Percentiles rank a stretch among this genome's conserved stretches.
Evolutionary conservation across 2,113 vertebrate species (phyloP).

Genomic region (Psittacara wagleri): DNA sequence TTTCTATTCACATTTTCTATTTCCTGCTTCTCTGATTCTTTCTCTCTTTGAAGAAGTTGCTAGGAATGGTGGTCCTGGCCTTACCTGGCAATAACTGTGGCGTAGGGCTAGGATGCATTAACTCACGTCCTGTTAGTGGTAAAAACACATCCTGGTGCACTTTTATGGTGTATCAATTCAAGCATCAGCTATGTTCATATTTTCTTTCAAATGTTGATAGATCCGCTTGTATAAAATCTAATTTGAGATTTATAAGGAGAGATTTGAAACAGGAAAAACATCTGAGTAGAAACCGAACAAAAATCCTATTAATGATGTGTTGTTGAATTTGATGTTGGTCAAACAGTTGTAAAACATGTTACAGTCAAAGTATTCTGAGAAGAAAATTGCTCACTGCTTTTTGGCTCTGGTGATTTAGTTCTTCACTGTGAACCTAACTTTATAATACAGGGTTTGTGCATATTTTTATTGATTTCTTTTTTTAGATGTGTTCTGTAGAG

Average conservation of each 20-base stretch:
- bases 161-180: not conserved
- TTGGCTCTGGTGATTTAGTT: not conserved
- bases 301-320: slow-evolving; percentile 23
- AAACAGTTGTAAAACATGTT: not conserved
- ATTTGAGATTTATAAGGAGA: slow-evolving; percentile 41
- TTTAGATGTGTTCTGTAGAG: not conserved
- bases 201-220: not conserved
- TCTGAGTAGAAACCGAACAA: not conserved
- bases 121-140: not conserved
- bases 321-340: slow-evolving; percentile 14
- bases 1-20: not conserved
- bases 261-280: slow-evolving; percentile 18
- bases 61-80: not conserved
- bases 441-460: not conserved
- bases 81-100: not conserved
- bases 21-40: not conserved
- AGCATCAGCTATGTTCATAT: not conserved
- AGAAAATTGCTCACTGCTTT: not conserved
- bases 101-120: not conserved
- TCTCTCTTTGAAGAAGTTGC: not conserved
- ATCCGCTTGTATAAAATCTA: slow-evolving; percentile 26
- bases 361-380: not conserved
- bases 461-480: not conserved
- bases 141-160: not conserved
- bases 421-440: not conserved